A percentile compares a stretch with the other conserved stretches of the same genome.
These are phyloP conservation scores for Vollenhovia emeryi DNA, from an alignment of 1,140 invertebrate genomes.

Conservation along the genomic window DNA sequence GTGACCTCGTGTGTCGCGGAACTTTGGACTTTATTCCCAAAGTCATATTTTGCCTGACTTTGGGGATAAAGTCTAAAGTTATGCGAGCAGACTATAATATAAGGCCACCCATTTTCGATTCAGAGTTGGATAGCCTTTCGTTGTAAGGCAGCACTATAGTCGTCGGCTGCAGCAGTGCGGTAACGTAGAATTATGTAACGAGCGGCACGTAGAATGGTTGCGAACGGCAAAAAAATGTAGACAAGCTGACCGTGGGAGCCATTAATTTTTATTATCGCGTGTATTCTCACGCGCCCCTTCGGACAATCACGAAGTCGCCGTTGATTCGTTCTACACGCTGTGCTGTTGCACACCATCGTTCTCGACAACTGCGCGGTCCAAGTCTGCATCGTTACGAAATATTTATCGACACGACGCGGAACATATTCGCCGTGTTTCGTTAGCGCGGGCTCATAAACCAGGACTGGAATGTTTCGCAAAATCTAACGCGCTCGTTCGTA, in stretches of 20 bases:
- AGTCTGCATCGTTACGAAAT: background rate
- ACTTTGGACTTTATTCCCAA: conserved; percentile 11
- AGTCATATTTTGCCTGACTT: conserved; percentile 1
- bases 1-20: background rate
- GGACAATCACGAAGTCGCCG: conserved; percentile 21
- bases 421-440: background rate
- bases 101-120: conserved; percentile 25
- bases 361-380: background rate
- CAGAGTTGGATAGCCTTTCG: background rate
- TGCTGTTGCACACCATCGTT: background rate
- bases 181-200: conserved; percentile 28
- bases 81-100: conserved; percentile 24
- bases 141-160: background rate
- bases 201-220: background rate
- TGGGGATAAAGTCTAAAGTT: conserved; percentile 16
- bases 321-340: background rate
- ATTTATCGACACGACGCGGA: conserved; percentile 8
- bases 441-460: background rate
- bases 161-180: background rate
- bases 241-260: conserved; percentile 14
- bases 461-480: background rate
- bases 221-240: background rate
- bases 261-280: conserved; percentile 49
- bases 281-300: background rate
- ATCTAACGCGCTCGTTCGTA: background rate